Percentiles rank a stretch among this genome's conserved stretches.
These are phyloP conservation scores for Notodonta ziczac DNA, from an alignment of 2,888 invertebrate species.

Conservation along the genomic window DNA sequence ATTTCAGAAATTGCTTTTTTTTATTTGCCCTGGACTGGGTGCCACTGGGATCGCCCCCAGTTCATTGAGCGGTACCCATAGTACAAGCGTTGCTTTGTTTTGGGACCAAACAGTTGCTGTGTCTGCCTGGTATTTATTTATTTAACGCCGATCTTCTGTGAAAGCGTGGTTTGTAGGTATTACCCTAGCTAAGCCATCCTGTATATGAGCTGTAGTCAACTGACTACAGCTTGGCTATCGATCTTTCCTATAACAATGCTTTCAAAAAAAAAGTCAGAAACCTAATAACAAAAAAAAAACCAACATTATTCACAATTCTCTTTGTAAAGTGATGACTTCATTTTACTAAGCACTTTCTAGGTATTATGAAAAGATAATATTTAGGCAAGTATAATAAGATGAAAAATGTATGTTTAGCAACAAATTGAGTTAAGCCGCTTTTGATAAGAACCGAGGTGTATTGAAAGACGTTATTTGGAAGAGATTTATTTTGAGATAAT, in stretches of 20 bases:
- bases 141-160: too few species aligned
- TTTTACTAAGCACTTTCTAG: background rate
- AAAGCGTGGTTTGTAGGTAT: too few species aligned
- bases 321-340: background rate
- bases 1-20: too few species aligned
- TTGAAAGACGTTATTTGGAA: background rate
- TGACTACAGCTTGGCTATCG: too few species aligned
- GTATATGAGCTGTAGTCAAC: too few species aligned
- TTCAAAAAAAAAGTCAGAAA: background rate
- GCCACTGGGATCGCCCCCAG: too few species aligned
- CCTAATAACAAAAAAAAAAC: background rate
- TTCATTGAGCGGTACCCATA: too few species aligned
- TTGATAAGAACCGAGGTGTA: background rate
- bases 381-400: background rate
- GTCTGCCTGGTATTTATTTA: too few species aligned
- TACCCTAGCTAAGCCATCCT: too few species aligned
- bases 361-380: background rate
- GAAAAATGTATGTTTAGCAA: conserved; percentile 5
- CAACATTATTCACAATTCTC: background rate
- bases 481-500: background rate
- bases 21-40: too few species aligned
- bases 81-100: too few species aligned
- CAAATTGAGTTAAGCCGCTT: conserved; percentile 2
- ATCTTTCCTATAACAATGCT: background rate
- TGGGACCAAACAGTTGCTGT: too few species aligned